Conservation (phyloP, 2,888 invertebrate genomes). For the Amphiduros pacificus region DNA sequence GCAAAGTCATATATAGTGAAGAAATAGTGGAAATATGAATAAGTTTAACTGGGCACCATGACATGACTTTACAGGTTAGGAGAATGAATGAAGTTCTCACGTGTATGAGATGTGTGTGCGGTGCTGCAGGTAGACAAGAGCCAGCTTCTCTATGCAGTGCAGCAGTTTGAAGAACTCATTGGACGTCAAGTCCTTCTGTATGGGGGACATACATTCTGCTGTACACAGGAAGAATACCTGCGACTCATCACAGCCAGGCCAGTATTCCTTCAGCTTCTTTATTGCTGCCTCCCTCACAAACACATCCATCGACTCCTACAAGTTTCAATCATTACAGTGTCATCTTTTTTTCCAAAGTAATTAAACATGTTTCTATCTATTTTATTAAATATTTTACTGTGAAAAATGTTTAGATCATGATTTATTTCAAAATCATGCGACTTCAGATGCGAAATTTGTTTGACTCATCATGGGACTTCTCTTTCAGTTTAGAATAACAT, state of each 20-base stretch:
- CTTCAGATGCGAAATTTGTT: too few species aligned
- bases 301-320: not conserved
- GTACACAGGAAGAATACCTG: constrained; percentile 13
- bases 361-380: too few species aligned
- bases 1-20: too few species aligned
- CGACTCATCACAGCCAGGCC: constrained; percentile 12
- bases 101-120: constrained; percentile 10
- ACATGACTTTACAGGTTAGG: too few species aligned
- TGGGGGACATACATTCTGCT: constrained; percentile 8
- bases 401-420: not conserved
- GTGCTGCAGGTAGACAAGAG: constrained; percentile 6
- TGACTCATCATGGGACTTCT: too few species aligned
- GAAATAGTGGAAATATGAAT: too few species aligned
- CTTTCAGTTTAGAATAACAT: too few species aligned
- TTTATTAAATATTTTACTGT: too few species aligned
- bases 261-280: constrained; percentile 10
- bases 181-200: constrained; percentile 5
- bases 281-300: constrained; percentile 9
- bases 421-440: too few species aligned
- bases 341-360: not conserved
- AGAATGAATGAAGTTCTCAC: too few species aligned
- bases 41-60: too few species aligned
- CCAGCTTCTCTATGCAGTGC: constrained; percentile 4
- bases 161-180: constrained; percentile 4
- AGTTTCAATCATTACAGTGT: not conserved